A percentile compares a stretch with the other conserved stretches of the same genome.
These are phyloP conservation scores for Hydropsyche betteni DNA, from an alignment of 2,888 invertebrate species.

Conservation along the genomic window DNA sequence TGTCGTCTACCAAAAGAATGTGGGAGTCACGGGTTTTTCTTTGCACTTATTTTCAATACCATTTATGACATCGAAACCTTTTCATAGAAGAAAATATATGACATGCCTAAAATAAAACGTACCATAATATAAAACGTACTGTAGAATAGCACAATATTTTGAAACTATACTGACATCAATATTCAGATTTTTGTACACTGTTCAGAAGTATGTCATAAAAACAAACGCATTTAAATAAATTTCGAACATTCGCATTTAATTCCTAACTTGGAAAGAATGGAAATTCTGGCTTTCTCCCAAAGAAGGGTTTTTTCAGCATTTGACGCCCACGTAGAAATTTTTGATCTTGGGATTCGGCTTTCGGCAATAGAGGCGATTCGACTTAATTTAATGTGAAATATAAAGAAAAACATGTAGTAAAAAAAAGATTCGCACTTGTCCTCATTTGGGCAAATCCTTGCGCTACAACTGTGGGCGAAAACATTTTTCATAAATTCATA, in stretches of 20 bases:
- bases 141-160: too few species aligned
- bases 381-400: slow-evolving; percentile 28
- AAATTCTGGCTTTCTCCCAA: slow-evolving; percentile 15
- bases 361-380: slow-evolving; percentile 11
- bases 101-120: too few species aligned
- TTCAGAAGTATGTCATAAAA: slow-evolving; percentile 7
- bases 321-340: slow-evolving; percentile 25
- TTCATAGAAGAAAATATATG: neutral
- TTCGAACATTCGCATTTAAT: neutral
- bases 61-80: neutral
- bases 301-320: neutral
- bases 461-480: neutral
- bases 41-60: slow-evolving; percentile 2
- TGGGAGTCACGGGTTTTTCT: neutral
- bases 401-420: neutral
- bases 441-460: neutral
- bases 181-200: neutral
- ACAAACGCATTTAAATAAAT: neutral
- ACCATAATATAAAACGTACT: too few species aligned
- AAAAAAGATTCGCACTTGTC: neutral
- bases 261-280: neutral
- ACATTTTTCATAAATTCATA: neutral
- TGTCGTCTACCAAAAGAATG: slow-evolving; percentile 3
- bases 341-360: neutral
- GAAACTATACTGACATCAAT: too few species aligned